phyloP scores from a whole-genome alignment of 2,888 invertebrate species.

The Pherbina coryleti region DNA sequence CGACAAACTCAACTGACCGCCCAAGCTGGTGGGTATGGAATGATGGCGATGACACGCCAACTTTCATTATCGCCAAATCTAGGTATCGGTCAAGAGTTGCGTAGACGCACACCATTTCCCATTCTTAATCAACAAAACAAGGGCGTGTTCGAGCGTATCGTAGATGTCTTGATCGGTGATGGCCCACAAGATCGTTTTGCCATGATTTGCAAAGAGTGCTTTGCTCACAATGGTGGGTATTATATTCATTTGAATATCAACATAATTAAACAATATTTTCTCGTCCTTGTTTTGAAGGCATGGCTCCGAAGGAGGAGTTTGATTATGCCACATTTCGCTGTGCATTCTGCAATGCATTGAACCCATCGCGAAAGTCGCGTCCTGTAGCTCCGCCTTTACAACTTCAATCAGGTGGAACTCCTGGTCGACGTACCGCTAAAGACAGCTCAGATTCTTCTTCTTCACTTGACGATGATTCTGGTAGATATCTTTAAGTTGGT shows the following conservation, averaged over 20 bases:
- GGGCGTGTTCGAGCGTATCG: constrained; percentile 86
- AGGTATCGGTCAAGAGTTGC: constrained; percentile 53
- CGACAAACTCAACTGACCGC: constrained; percentile 36
- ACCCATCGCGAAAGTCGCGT: constrained; percentile 89
- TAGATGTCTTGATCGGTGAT: constrained; percentile 95
- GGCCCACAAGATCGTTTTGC: constrained; percentile 96
- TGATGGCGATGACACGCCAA: constrained; percentile 28
- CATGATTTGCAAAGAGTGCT: constrained; percentile 91
- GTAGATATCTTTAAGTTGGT: constrained; percentile 40
- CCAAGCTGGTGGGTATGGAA: background rate
- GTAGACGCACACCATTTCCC: constrained; percentile 67
- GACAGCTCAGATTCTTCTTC: constrained; percentile 55
- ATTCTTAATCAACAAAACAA: constrained; percentile 74
- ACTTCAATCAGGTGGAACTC: constrained; percentile 33
- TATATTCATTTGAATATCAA: too few relatives aligned
- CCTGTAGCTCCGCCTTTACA: constrained; percentile 78
- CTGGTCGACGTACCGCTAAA: constrained; percentile 32
- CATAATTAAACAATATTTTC: too few relatives aligned
- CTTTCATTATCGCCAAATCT: constrained; percentile 43
- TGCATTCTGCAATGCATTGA: constrained; percentile 88
- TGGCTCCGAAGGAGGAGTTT: constrained; percentile 80
- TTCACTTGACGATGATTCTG: constrained; percentile 52
- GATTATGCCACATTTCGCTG: constrained; percentile 87
- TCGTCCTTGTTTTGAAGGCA: too few relatives aligned
- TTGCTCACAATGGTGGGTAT: constrained; percentile 92